phyloP scores from a whole-genome alignment of 2,113 vertebrate genomes.

The Fregata magnificens region DNA sequence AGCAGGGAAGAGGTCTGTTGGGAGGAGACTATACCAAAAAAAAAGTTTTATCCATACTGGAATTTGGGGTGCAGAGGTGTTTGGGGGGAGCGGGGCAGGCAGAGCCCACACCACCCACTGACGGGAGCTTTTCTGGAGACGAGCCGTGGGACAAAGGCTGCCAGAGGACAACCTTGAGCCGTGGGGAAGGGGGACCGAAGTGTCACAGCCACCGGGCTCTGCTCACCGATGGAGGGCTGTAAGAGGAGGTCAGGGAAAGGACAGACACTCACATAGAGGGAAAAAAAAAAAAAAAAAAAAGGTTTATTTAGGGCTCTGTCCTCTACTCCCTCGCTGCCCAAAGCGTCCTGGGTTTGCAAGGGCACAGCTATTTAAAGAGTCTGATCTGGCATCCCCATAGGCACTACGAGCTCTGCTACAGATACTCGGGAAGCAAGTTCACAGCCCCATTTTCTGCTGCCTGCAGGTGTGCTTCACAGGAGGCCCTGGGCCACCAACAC shows the following conservation, averaged over 20 bases:
- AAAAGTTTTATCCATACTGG: neutral
- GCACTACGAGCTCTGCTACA: neutral
- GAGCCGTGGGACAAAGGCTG: neutral
- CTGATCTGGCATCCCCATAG: neutral
- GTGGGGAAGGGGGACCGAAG: rapidly evolving
- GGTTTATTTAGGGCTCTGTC: neutral
- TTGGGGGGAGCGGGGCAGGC: neutral
- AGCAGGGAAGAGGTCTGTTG: neutral
- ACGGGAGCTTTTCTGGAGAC: rapidly evolving
- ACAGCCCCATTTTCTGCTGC: neutral
- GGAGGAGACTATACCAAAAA: neutral
- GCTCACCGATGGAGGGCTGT: rapidly evolving
- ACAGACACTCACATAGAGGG: neutral
- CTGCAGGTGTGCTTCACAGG: neutral
- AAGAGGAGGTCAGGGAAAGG: neutral
- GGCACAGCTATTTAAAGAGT: neutral
- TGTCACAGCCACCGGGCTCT: neutral
- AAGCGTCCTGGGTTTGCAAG: neutral
- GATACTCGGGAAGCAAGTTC: neutral
- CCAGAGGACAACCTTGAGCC: neutral
- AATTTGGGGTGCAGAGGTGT: neutral
- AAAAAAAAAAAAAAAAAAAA: neutral
- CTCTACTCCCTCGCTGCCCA: neutral
- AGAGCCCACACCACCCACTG: neutral
- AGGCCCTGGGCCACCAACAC: neutral